Percentiles rank a stretch among this genome's conserved stretches.
Evolutionary conservation across 2,113 vertebrate species (phyloP).

Genomic region (Ictidomys tridecemlineatus): DNA sequence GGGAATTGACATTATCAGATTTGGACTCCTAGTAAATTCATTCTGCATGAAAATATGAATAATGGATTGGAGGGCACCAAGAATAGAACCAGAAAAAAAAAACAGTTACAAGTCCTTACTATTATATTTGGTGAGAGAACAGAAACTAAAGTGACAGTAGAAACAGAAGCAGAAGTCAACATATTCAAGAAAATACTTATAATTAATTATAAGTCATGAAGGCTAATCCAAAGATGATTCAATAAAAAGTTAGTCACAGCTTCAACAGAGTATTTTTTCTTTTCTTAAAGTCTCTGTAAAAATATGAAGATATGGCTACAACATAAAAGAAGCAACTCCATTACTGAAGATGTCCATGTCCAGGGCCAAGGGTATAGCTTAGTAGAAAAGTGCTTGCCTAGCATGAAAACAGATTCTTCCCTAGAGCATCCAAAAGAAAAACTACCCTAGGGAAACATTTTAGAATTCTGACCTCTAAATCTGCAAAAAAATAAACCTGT

Average conservation of each 20-base stretch:
- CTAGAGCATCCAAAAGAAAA: background rate
- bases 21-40: background rate
- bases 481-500: background rate
- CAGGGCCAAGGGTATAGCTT: background rate
- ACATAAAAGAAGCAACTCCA: slow-evolving; percentile 17
- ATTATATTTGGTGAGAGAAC: background rate
- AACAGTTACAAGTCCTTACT: background rate
- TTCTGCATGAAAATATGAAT: background rate
- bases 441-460: background rate
- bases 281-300: background rate
- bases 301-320: background rate
- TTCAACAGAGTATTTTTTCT: background rate
- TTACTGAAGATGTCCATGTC: background rate
- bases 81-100: background rate
- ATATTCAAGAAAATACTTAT: background rate
- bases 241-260: background rate
- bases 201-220: slow-evolving; percentile 10
- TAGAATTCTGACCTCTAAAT: background rate
- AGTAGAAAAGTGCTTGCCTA: background rate
- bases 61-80: background rate
- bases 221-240: background rate
- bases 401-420: background rate
- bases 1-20: slow-evolving; percentile 21
- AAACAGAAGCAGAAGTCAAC: background rate
- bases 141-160: background rate